phyloP scores from a whole-genome alignment of 2,113 vertebrate species.

The Himantopus leucocephalus region DNA sequence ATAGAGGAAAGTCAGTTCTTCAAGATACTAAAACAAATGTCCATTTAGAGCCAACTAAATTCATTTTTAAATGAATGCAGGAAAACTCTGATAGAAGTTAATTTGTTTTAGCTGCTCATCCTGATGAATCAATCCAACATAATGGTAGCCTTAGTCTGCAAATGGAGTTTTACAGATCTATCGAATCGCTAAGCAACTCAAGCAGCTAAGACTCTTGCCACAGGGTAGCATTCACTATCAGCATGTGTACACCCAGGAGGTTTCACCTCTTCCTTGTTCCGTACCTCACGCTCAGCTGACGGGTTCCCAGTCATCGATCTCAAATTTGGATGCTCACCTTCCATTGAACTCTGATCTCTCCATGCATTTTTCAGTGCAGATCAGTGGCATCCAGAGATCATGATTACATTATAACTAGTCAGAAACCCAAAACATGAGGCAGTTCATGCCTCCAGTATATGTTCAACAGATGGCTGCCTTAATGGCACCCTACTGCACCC shows the following conservation, averaged over 20 bases:
- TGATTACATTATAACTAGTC: not conserved
- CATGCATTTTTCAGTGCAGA: not conserved
- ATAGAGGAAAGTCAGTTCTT: slow-evolving; percentile 70
- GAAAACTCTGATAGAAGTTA: slow-evolving; percentile 61
- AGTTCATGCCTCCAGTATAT: slow-evolving; percentile 2
- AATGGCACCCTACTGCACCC: slow-evolving; percentile 28
- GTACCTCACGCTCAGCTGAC: not conserved
- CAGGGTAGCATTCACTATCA: not conserved
- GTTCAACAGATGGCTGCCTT: slow-evolving; percentile 53
- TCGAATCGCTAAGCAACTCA: slow-evolving; percentile 15
- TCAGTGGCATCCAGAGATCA: not conserved
- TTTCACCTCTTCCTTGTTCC: not conserved
- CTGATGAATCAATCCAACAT: slow-evolving; percentile 69
- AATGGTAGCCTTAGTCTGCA: slow-evolving; percentile 49
- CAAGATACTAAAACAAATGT: slow-evolving; percentile 74
- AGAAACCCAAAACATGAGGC: not conserved
- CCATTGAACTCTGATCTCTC: slow-evolving; percentile 8
- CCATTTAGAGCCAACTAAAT: slow-evolving; percentile 71
- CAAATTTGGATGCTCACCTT: slow-evolving; percentile 27
- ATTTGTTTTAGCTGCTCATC: slow-evolving; percentile 46
- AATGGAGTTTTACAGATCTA: slow-evolving; percentile 54
- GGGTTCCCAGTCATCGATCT: not conserved
- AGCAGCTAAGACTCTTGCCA: not conserved
- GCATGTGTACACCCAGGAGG: not conserved
- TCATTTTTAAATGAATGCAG: slow-evolving; percentile 70